Conservation (phyloP, 64 coral and sea anemone species). For the Dendrophyllia cribrosa region DNA sequence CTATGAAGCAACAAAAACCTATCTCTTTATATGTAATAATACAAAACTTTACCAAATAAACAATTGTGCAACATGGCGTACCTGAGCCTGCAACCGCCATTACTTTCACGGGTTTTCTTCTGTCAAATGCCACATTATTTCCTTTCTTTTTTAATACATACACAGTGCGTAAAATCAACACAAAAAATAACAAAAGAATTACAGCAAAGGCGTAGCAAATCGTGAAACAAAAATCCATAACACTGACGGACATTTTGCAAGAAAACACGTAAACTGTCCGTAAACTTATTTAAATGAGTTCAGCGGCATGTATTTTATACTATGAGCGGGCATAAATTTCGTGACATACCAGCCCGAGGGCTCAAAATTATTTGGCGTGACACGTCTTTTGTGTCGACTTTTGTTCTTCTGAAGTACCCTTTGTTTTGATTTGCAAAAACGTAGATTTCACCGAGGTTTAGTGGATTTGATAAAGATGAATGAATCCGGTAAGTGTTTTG, state of each 20-base stretch:
- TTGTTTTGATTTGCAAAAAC: background rate
- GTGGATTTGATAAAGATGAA: constrained; percentile 1
- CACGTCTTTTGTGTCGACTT: background rate
- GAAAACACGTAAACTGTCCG: background rate
- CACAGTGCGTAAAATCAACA: background rate
- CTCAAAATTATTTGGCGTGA: background rate
- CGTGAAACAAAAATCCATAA: background rate
- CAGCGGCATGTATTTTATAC: background rate
- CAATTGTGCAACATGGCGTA: background rate
- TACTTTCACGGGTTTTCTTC: constrained; percentile 71
- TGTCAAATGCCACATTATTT: background rate
- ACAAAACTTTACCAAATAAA: background rate
- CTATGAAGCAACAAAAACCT: no score
- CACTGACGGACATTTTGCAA: background rate
- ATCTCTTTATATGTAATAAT: no score
- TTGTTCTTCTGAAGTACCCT: background rate
- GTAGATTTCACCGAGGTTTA: background rate
- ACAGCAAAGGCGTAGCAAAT: background rate
- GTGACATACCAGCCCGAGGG: background rate
- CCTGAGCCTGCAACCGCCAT: constrained; percentile 94
- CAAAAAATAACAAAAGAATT: background rate
- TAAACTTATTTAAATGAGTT: no score
- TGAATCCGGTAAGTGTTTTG: constrained; percentile 23
- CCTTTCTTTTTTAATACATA: constrained; percentile 30
- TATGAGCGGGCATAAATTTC: background rate